Evolutionary conservation across 2,113 vertebrate genomes (phyloP), one percentile per base, ranked within the genome.

Genomic region (Malaclemys terrapin): DNA sequence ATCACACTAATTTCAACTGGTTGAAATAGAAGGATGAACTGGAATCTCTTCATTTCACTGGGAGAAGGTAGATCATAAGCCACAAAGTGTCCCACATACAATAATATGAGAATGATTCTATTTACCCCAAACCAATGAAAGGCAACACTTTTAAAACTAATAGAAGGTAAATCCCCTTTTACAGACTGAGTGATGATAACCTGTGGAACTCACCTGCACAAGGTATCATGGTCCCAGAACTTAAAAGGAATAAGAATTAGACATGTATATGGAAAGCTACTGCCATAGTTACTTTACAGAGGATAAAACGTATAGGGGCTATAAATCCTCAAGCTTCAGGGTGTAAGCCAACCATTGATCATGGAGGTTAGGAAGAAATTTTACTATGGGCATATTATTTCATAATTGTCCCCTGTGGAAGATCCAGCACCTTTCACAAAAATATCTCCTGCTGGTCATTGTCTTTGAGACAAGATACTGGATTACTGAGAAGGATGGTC

Each of bases 61-160:
- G 27, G 13, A 78, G 53, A 47, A 0, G 27, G 2, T 20, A 54
- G 0, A 5, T 4, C 8, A 25, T 42, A 62, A 53, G 1, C 5
- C 62, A 22, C 38, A 38, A 20, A 75, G 8, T 5, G 3, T 75
- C n/a, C 20, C 69, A 69, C 20, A 20, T 4, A 20, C n/a, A 75
- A 42, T 42, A 75, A 10, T 87, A 27, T 79, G 49, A 84, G 10
- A 89, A 59, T 82, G 3, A 0, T 89, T n/a, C 12, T 8, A 79
- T 92, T 87, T 92, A 75, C 20, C 42, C 4, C 87, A 87, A n/a
- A 87, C 29, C 49, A 3, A 10, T 2, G 20, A 45, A 85, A 5
- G 53, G 35, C 38, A 38, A 72, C n/a, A 75, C n/a, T 75, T 42
- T 47, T 50, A n/a, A 42, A 29, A 53, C 3, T 49, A 12, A 0